Base-by-base conservation (phyloP, 2,113 vertebrate species). In the Paradisaea rubra region DNA sequence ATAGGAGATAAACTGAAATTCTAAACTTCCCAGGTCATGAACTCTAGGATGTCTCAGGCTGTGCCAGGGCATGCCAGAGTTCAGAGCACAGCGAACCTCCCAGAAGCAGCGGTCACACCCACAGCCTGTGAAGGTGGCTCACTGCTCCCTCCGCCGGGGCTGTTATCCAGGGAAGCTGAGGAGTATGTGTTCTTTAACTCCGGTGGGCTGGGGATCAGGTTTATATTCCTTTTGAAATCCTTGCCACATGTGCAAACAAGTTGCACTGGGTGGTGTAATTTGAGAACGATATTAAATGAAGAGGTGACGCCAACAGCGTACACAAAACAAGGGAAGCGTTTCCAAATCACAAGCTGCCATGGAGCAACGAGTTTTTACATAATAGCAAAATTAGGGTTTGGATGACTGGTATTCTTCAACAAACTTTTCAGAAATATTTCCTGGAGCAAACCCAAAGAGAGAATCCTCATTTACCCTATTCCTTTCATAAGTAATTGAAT, bases 361-460 rank as follows among this genome's bases (percentile, higher is more conserved):
- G 16, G 91, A 96, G 95, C 9, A 1, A 41, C 35, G 82, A 91
- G 83, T 56, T 96, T 96, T 96, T 95, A 94, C 90, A 95, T 91
- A 97, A 96, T 79, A 95, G 94, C 84, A 76, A 98, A 97, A 96
- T 97, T 94, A 96, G 91, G 78, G 93, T 97, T 97, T 97, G 92
- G 94, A 91, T 96, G 92, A 95, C 93, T 94, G 90, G 88, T 96
- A 95, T 96, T 96, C 92, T 97, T 97, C 96, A 91, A 97, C 95
- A 91, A 97, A 98, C 95, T 97, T 98, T 97, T 97, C 95, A 97
- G 95, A 97, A 96, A 95, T 97, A 97, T 97, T 97, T 97, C 86
- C 97, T 97, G 96, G 97, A 98, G 93, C 57, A 86, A 93, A 73
- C 94, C 95, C 93, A 97, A 96, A 80, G 90, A 95, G 85, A 66